Base-by-base conservation (phyloP, 2,888 invertebrate genomes). In the Suillia variegata region DNA sequence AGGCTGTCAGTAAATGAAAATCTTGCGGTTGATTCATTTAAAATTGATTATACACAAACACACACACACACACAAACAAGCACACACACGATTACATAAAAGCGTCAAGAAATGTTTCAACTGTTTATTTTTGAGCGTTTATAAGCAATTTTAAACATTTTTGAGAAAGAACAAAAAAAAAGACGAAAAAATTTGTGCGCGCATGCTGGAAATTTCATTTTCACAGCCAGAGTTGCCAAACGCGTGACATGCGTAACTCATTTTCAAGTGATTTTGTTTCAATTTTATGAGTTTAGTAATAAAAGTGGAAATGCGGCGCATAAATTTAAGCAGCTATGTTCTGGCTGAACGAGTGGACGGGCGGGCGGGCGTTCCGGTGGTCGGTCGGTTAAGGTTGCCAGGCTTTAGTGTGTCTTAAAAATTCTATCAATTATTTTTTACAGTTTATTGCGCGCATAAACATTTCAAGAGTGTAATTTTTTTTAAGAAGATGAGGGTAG, bases 401-500 rank as follows among this genome's bases (percentile, higher is more conserved):
- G 13, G 38, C n/a, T 13, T 42, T 55, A 22, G 54, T 60, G 24
- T 56, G 38, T 64, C 63, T 73, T 68, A 67, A 76, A 72, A 75
- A 71, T 72, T 69, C 75, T 72, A 75, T 76, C 75, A 75, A 76
- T 75, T 75, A 75, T 66, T 65, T 63, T 68, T 66, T 58, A 26
- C 50, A 50, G 66, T 70, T 75, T 71, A 72, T 66, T 58, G 53
- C 65, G 52, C 31, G 21, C 63, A 67, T 73, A 68, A 73, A 70
- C 45, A 18, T 33, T 18, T 2, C 13, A 33, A 15, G 33, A n/a
- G n/a, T n/a, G n/a, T n/a, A n/a, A n/a, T n/a, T n/a, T n/a, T n/a
- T n/a, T n/a, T n/a, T n/a, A n/a, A n/a, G n/a, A n/a, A n/a, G n/a
- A n/a, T n/a, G n/a, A n/a, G n/a, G 22, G 47, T 21, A 21, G 5